phyloP scores from a whole-genome alignment of 1,140 invertebrate genomes.

The Macrocentrus cingulum region DNA sequence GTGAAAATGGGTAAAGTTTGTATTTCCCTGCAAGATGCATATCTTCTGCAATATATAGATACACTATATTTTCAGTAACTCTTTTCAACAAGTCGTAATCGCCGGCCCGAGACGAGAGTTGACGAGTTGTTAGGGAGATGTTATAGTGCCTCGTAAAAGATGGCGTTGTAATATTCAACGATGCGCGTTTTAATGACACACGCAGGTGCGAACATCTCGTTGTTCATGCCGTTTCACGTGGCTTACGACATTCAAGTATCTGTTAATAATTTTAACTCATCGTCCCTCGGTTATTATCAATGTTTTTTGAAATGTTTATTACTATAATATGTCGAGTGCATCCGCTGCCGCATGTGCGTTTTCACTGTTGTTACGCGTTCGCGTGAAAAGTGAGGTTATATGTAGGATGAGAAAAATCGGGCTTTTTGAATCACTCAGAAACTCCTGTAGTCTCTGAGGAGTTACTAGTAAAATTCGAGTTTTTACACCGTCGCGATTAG shows the following conservation, averaged over 20 bases:
- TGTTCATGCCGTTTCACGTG: constrained; percentile 10
- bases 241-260: constrained; percentile 32
- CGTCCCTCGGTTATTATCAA: constrained; percentile 3
- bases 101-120: constrained; percentile 1
- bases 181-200: constrained; percentile 40
- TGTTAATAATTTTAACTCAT: constrained; percentile 33
- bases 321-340: too few relatives aligned
- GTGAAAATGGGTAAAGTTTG: too few relatives aligned
- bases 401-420: too few relatives aligned
- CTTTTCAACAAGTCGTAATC: constrained; percentile 27
- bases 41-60: background rate
- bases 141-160: constrained; percentile 38
- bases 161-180: constrained; percentile 38
- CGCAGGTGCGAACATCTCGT: constrained; percentile 33
- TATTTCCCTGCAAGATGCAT: too few relatives aligned
- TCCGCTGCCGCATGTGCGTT: too few relatives aligned
- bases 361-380: too few relatives aligned
- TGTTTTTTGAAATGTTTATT: constrained; percentile 16
- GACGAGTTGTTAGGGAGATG: constrained; percentile 25
- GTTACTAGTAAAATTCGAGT: too few relatives aligned
- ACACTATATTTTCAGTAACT: background rate
- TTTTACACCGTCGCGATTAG: too few relatives aligned
- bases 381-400: too few relatives aligned
- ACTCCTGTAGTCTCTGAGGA: too few relatives aligned
- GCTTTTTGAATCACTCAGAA: too few relatives aligned